phyloP scores from a whole-genome alignment of 2,797 vertebrate genomes.

The Cygnus olor region DNA sequence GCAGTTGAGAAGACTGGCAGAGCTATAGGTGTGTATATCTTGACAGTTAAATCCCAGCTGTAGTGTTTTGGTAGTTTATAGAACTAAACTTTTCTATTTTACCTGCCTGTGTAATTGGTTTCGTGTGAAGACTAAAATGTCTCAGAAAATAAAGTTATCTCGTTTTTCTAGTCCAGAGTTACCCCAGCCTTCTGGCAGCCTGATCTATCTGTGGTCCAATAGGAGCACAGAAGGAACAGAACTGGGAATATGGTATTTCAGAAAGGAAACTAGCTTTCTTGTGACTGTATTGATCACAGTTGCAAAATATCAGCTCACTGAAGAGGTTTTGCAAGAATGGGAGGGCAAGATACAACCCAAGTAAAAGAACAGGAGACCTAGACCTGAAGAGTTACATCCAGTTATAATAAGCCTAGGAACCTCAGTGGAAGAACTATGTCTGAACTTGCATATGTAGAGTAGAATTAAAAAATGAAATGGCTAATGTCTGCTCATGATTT shows the following conservation, averaged over 20 bases:
- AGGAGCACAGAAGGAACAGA: not conserved
- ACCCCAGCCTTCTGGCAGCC: not conserved
- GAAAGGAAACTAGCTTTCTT: not conserved
- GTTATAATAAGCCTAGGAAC: not conserved
- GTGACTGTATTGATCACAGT: not conserved
- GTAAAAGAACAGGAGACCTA: not conserved
- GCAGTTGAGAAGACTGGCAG: not conserved
- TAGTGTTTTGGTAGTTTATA: not conserved
- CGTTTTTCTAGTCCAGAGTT: not conserved
- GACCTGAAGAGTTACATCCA: not conserved
- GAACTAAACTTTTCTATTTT: not conserved
- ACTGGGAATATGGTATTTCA: not conserved
- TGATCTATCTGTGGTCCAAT: not conserved
- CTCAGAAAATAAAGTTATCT: not conserved
- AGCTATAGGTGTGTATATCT: not conserved
- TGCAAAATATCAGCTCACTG: not conserved
- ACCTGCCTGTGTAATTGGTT: not conserved
- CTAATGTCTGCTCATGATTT: not conserved
- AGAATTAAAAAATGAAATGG: not conserved
- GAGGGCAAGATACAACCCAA: not conserved
- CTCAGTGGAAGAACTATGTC: not conserved
- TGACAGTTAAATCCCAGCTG: not conserved
- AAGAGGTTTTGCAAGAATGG: not conserved
- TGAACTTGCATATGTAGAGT: not conserved
- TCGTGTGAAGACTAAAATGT: not conserved